These are phyloP conservation scores for Urocolius indicus DNA, from an alignment of 2,113 vertebrate genomes.

Conservation along the genomic window DNA sequence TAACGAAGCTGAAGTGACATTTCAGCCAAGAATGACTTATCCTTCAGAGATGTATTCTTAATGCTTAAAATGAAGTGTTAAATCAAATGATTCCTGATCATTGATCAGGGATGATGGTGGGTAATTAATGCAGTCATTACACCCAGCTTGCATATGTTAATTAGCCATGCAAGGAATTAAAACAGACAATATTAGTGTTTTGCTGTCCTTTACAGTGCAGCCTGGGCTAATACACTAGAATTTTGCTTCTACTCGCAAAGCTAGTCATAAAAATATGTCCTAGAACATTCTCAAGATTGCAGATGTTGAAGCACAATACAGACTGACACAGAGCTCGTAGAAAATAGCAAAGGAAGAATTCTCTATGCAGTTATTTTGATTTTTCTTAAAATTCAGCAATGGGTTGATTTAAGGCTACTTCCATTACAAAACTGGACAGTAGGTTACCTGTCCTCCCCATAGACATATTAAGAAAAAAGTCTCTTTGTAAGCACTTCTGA, in stretches of 20 bases:
- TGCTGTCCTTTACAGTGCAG: not conserved
- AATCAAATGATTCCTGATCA: not conserved
- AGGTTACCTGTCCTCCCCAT: not conserved
- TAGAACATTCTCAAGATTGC: not conserved
- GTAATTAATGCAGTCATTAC: not conserved
- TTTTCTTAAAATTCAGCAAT: not conserved
- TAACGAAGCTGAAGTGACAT: not conserved
- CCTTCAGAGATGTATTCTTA: not conserved
- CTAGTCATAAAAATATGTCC: not conserved
- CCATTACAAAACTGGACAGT: not conserved
- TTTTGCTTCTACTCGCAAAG: not conserved
- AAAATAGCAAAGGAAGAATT: not conserved
- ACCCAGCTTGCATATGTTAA: not conserved
- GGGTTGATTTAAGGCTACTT: not conserved
- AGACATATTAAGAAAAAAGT: not conserved
- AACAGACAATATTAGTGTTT: not conserved
- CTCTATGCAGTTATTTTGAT: not conserved
- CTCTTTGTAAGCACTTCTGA: not conserved
- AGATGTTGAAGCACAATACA: not conserved
- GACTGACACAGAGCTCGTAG: not conserved
- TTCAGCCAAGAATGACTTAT: not conserved
- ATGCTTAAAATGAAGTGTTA: not conserved
- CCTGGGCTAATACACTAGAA: not conserved
- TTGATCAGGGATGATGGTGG: not conserved
- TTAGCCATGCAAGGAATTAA: not conserved